Evolutionary conservation across 1,140 invertebrate genomes (phyloP), one percentile per base, ranked within the genome.

Genomic region (Cotesia chilonis): DNA sequence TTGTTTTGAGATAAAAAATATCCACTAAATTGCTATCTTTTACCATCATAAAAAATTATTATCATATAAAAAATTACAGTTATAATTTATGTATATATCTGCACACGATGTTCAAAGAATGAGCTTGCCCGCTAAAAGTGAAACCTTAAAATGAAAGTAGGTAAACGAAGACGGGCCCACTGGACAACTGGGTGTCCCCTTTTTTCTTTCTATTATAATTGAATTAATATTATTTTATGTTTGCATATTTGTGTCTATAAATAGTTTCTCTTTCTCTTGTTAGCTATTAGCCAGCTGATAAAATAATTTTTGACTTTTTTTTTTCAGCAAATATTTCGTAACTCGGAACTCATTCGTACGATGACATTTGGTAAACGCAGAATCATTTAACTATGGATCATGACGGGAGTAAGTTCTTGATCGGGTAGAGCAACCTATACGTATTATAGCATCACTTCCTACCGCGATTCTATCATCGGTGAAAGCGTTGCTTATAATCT

Each of bases 91-190:
- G 41, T 68, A 41, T 55, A 54, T 68, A 68, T 68, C 28, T 66
- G 64, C 64, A 37, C 36, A 38, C 64, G 64, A 63, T n/a, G 54
- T 47, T 59, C 20, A 59, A 59, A 69, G 36, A 28, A 51, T 17
- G 36, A 47, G 37, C 63, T 61, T 38, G 64, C 64, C 68, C 52
- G 76, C 72, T 77, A 79, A 83, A 84, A 83, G 83, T 84, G 83
- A 84, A 84, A 84, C 73, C 75, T 78, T 59, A 9, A 74, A 71
- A 79, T 75, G 78, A 81, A 82, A 82, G 81, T 80, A 73, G 79
- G 73, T 73, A 78, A 78, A 77, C 74, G 64, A 55, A 66, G 59
- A 67, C 47, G 59, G 36, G 14, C 55, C 55, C 54, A 60, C 47
- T 28, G 57, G 17, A 37, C 63, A 74, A 73, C 41, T 17, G 35